These are phyloP conservation scores for Bufo bufo DNA, from an alignment of 2,113 vertebrate genomes.

Conservation along the genomic window DNA sequence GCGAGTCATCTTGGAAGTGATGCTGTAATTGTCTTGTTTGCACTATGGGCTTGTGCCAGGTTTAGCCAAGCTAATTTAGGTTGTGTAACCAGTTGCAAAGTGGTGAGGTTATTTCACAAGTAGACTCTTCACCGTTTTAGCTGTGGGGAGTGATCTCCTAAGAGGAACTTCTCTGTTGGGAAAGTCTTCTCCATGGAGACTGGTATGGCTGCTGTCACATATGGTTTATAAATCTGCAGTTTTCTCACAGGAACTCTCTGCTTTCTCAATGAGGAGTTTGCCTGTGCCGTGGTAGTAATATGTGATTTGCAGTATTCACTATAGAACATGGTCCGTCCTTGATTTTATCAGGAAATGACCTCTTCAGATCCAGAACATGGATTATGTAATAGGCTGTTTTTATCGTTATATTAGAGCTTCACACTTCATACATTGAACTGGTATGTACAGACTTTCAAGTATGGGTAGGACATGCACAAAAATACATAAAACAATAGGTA, in stretches of 20 bases:
- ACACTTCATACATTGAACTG: too few relatives aligned
- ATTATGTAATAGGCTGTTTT: too few relatives aligned
- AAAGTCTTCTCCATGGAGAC: not conserved
- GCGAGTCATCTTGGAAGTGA: not conserved
- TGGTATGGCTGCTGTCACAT: not conserved
- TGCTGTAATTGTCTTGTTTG: not conserved
- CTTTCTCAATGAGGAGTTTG: too few relatives aligned
- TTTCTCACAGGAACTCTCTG: not conserved
- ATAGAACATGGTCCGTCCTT: too few relatives aligned
- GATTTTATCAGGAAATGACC: too few relatives aligned
- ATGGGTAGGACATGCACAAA: too few relatives aligned
- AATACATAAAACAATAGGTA: too few relatives aligned
- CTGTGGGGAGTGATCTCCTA: not conserved
- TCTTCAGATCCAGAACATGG: too few relatives aligned
- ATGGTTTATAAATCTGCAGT: not conserved
- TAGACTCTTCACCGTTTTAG: not conserved
- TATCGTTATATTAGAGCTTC: too few relatives aligned
- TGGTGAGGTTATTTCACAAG: constrained; percentile 31
- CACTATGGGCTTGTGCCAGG: not conserved
- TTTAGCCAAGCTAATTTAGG: not conserved
- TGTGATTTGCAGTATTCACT: too few relatives aligned
- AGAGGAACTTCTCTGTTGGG: not conserved
- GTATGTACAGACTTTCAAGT: too few relatives aligned
- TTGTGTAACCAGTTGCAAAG: constrained; percentile 39
- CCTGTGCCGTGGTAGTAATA: too few relatives aligned